Percentiles rank a stretch among this genome's conserved stretches.
Evolutionary conservation across 1,140 invertebrate genomes (phyloP).

Genomic region (Branchinecta lynchi): DNA sequence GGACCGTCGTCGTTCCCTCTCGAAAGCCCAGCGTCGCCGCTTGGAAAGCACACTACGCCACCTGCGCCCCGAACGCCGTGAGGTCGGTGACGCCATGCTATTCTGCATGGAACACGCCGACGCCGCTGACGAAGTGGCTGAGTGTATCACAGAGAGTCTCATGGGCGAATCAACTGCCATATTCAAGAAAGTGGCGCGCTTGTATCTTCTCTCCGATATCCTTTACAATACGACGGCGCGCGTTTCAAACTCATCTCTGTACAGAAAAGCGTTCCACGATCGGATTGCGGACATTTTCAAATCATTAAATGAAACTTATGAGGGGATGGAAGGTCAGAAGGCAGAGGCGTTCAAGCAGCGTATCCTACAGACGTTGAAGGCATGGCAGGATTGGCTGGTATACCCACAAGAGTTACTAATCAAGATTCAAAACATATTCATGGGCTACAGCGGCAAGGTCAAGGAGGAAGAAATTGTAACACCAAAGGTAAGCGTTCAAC

Average conservation of each 20-base stretch:
- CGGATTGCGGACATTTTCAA: slow-evolving; percentile 74
- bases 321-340: slow-evolving; percentile 70
- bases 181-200: slow-evolving; percentile 74
- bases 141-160: slow-evolving; percentile 71
- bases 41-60: slow-evolving; percentile 79
- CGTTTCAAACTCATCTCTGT: slow-evolving; percentile 92
- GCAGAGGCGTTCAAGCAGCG: slow-evolving; percentile 92
- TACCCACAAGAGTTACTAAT: slow-evolving; percentile 89
- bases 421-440: slow-evolving; percentile 76
- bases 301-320: slow-evolving; percentile 56
- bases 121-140: slow-evolving; percentile 86
- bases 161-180: slow-evolving; percentile 60
- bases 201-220: slow-evolving; percentile 94
- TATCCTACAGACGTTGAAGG: slow-evolving; percentile 81
- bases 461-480: slow-evolving; percentile 27
- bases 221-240: slow-evolving; percentile 92
- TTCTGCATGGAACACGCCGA: slow-evolving; percentile 98
- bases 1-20: slow-evolving; percentile 14
- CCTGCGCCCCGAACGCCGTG: slow-evolving; percentile 66
- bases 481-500: slow-evolving; percentile 24
- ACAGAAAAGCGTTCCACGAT: slow-evolving; percentile 73
- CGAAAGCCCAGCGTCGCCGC: slow-evolving; percentile 30
- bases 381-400: slow-evolving; percentile 96
- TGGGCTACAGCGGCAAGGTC: slow-evolving; percentile 37
- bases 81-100: slow-evolving; percentile 88